Evolutionary conservation across 2,888 invertebrate genomes (phyloP).

Genomic region (Oasisia sp.): DNA sequence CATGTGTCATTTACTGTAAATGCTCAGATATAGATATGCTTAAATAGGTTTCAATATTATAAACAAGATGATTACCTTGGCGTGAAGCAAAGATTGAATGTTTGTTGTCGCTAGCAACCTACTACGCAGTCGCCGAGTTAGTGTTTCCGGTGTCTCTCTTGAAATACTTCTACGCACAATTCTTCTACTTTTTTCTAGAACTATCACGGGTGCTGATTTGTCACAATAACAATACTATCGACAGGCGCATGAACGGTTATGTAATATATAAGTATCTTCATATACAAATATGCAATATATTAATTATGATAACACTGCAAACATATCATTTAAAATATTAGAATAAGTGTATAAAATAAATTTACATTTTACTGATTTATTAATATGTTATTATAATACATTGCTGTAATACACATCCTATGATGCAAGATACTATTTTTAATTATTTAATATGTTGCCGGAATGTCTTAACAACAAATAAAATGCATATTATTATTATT

Average conservation of each 20-base stretch:
- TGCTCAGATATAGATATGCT: neutral
- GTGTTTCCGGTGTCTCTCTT: neutral
- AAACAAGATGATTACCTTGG: neutral
- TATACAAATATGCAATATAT: too few species aligned
- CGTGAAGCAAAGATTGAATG: neutral
- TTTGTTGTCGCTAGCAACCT: constrained; percentile 17
- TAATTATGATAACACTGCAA: too few species aligned
- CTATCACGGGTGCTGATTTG: too few species aligned
- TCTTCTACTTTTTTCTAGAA: too few species aligned
- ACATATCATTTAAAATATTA: too few species aligned
- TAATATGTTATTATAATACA: neutral
- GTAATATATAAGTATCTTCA: too few species aligned
- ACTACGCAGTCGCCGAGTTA: neutral
- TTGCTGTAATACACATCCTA: neutral
- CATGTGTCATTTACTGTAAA: neutral
- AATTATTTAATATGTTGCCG: neutral
- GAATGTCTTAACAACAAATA: neutral
- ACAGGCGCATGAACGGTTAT: too few species aligned
- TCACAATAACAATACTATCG: too few species aligned
- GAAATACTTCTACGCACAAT: neutral
- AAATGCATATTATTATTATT: too few species aligned
- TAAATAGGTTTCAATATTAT: neutral
- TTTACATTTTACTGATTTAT: neutral
- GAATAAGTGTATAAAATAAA: too few species aligned
- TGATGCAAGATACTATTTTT: neutral